Conservation (phyloP, 1,140 invertebrate genomes). For the Cydia amplana region DNA sequence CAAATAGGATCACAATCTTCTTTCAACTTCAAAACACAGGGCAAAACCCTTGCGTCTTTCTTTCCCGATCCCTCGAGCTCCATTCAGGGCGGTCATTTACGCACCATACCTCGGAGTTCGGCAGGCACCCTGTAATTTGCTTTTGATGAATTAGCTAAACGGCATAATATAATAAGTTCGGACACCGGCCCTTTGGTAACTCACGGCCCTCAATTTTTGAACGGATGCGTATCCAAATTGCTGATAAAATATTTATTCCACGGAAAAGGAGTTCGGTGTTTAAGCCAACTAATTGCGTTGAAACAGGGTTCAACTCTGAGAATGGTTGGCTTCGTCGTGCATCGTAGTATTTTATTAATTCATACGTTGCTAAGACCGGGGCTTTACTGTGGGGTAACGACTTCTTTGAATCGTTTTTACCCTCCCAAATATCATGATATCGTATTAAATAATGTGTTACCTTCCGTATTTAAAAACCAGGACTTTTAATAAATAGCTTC, state of each 20-base stretch:
- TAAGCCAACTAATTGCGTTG: background rate
- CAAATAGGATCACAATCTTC: background rate
- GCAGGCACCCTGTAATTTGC: conserved; percentile 50
- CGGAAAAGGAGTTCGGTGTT: conserved; percentile 28
- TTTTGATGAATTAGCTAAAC: conserved; percentile 57
- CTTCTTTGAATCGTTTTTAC: background rate
- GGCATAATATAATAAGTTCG: conserved; percentile 43
- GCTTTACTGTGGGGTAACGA: background rate
- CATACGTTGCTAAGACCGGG: background rate
- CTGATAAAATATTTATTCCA: conserved; percentile 30
- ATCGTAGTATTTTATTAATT: conserved; percentile 7
- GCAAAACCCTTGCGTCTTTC: background rate
- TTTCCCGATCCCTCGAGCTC: background rate
- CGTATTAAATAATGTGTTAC: too few species aligned
- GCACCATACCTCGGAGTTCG: conserved; percentile 30
- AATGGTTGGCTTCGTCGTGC: conserved; percentile 2
- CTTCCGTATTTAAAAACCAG: background rate
- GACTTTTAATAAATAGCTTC: too few species aligned
- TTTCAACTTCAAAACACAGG: background rate
- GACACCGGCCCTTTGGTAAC: conserved; percentile 27
- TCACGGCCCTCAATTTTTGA: conserved; percentile 17
- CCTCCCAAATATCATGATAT: too few species aligned
- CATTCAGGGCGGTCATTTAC: background rate
- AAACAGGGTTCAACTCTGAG: background rate
- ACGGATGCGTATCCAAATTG: conserved; percentile 13